Evolutionary conservation across 2,113 vertebrate genomes (phyloP), one percentile per base, ranked within the genome.

Genomic region (Myiopsitta monachus): DNA sequence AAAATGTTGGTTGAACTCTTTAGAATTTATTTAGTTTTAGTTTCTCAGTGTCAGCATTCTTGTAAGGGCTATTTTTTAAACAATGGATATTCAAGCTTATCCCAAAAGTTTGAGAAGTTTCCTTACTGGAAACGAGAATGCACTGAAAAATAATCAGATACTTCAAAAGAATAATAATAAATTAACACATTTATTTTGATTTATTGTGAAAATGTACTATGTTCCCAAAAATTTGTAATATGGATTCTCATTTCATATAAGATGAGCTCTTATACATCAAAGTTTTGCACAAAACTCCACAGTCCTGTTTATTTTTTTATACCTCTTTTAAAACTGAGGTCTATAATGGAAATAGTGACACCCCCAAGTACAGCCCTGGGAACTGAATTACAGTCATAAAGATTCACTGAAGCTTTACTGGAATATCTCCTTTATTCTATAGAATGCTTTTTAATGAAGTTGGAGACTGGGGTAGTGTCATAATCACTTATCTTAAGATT

Each of bases 201-300:
- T 77, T 59, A 30, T 36, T 46, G 1, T 2, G 1, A 73, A 87
- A 80, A 64, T 31, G 1, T 18, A 26, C 3, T 36, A 13, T 54
- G 70, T n/a, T 6, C 0, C 6, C 2, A 0, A 5, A 54, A 38
- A 33, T 17, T 38, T 41, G 5, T 41, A 43, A 67, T 9, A 51
- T 59, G 2, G 3, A 31, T 55, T 93, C 6, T 10, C 30, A 23
- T 59, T 59, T n/a, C 55, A 59, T 15, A 57, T n/a, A 79, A 31
- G 7, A 47, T 52, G 26, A 89, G 7, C 4, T 79, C 16, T 85
- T 52, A 18, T 8, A 39, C 18, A 22, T 18, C n/a, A 88, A 82
- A 52, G 11, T 43, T 94, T 38, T 72, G 16, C 38, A 18, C 17
- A 89, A 54, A 55, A 47, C 3, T 2, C 16, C 9, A 66, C 3